These are phyloP conservation scores for Cygnus atratus DNA, from an alignment of 2,113 vertebrate genomes.

Conservation along the genomic window DNA sequence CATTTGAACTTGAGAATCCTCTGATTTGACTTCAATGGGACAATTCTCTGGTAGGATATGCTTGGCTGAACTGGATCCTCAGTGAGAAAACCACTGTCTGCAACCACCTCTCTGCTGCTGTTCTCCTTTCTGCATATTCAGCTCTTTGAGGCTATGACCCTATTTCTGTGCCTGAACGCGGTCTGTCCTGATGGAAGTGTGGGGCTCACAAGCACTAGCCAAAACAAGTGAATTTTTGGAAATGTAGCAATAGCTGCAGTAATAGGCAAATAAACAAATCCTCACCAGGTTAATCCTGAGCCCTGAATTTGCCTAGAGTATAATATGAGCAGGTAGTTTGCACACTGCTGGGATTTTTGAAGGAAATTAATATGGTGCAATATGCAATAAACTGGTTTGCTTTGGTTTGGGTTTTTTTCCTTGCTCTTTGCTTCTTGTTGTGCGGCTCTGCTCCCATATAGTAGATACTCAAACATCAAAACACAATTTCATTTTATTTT, in stretches of 20 bases:
- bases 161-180: neutral
- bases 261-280: neutral
- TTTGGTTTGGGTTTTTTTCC: neutral
- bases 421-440: neutral
- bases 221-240: neutral
- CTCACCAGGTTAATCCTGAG: neutral
- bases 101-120: neutral
- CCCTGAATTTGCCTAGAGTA: neutral
- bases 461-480: slow-evolving; percentile 43
- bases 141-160: neutral
- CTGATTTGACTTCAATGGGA: slow-evolving; percentile 37
- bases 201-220: neutral
- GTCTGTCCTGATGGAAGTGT: neutral
- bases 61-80: slow-evolving; percentile 3
- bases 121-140: neutral
- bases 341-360: slow-evolving; percentile 17
- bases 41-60: neutral
- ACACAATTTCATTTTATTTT: slow-evolving; percentile 49
- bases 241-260: neutral
- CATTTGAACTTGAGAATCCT: slow-evolving; percentile 31
- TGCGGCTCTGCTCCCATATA: neutral
- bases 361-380: neutral
- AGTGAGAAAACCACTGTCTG: slow-evolving; percentile 9
- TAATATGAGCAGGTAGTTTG: slow-evolving; percentile 11
- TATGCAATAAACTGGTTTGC: neutral